Evolutionary conservation across 2,113 vertebrate genomes (phyloP).

Genomic region (Grammomys surdaster): DNA sequence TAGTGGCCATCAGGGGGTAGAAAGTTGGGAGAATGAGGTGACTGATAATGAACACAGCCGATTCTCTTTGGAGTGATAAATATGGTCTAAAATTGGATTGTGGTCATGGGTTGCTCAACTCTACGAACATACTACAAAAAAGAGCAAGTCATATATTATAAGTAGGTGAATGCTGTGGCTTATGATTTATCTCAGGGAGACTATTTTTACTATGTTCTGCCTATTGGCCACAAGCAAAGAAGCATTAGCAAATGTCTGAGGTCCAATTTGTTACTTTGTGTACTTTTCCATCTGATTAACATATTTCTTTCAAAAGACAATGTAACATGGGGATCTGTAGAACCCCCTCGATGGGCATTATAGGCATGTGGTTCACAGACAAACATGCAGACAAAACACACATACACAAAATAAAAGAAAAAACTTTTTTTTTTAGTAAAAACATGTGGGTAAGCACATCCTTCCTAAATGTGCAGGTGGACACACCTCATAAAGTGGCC

Average conservation of each 20-base stretch:
- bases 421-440: constrained; percentile 3
- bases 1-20: background rate
- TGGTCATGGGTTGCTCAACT: background rate
- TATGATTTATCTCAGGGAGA: constrained; percentile 12
- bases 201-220: background rate
- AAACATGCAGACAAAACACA: background rate
- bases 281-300: background rate
- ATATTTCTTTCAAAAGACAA: background rate
- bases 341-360: background rate
- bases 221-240: constrained; percentile 33
- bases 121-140: background rate
- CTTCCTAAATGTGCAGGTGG: background rate
- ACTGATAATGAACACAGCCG: background rate
- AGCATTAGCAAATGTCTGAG: constrained; percentile 20
- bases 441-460: background rate
- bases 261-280: background rate
- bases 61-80: background rate
- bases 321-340: background rate
- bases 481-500: background rate
- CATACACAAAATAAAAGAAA: background rate
- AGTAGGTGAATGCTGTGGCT: background rate
- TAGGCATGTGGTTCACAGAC: background rate
- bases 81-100: background rate
- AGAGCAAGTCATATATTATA: background rate
- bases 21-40: background rate